phyloP scores from a whole-genome alignment of 2,888 invertebrate genomes.

The Neoitamus cyanurus region DNA sequence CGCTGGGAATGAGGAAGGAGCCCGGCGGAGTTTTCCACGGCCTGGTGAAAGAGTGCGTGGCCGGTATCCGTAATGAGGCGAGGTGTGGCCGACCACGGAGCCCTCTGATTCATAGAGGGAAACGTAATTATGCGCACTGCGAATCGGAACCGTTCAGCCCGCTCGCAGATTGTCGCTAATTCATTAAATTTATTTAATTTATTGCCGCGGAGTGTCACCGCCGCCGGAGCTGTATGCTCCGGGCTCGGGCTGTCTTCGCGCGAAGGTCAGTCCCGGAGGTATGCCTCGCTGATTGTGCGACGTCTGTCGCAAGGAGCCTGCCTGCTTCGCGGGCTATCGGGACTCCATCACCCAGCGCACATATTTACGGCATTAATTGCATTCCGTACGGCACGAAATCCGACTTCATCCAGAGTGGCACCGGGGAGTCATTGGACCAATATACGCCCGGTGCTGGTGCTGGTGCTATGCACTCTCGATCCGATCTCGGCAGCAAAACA shows the following conservation, averaged over 20 bases:
- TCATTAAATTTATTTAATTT: constrained; percentile 33
- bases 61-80: constrained; percentile 50
- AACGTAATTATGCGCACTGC: constrained; percentile 3
- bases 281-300: background rate
- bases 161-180: constrained; percentile 4
- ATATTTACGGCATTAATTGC: constrained; percentile 24
- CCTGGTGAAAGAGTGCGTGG: constrained; percentile 51
- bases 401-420: background rate
- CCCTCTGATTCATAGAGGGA: constrained; percentile 41
- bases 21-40: constrained; percentile 9
- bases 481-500: constrained; percentile 42
- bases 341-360: background rate
- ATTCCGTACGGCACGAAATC: constrained; percentile 31
- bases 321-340: background rate
- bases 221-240: background rate
- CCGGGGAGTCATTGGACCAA: background rate
- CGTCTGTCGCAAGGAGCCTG: background rate
- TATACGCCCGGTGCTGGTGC: background rate
- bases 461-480: constrained; percentile 42
- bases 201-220: constrained; percentile 12
- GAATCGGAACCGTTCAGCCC: constrained; percentile 7
- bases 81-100: constrained; percentile 46
- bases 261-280: constrained; percentile 21
- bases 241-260: constrained; percentile 5
- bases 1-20: constrained; percentile 34